Conservation (phyloP, 64 coral and sea anemone species). For the Stylophora pistillata region DNA sequence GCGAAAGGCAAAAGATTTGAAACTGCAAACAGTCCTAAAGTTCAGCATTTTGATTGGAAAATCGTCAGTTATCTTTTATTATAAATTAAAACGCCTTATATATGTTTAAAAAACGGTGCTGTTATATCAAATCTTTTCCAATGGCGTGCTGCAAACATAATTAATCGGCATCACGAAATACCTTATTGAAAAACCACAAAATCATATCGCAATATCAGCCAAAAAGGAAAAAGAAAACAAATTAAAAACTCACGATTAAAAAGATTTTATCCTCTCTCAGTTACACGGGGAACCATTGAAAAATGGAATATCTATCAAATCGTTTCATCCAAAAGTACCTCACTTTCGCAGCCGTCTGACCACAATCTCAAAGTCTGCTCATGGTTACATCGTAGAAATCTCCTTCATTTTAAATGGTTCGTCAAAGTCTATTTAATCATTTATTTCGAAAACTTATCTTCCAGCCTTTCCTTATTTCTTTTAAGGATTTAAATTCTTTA, state of each 20-base stretch:
- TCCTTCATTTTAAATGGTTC: neutral
- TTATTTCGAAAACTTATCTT: neutral
- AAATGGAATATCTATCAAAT: neutral
- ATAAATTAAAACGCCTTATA: too few relatives aligned
- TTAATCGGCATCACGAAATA: too few relatives aligned
- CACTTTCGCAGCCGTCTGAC: neutral
- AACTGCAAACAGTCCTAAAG: too few relatives aligned
- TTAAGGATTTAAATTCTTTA: neutral
- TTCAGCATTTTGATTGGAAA: too few relatives aligned
- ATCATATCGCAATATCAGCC: neutral
- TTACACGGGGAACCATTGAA: neutral
- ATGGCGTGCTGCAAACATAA: too few relatives aligned
- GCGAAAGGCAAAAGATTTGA: too few relatives aligned
- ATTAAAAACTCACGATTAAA: neutral
- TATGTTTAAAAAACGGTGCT: too few relatives aligned
- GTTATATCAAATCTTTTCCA: too few relatives aligned
- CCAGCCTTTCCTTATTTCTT: neutral
- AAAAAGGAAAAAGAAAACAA: neutral
- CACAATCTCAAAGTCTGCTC: neutral
- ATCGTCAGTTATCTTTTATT: too few relatives aligned
- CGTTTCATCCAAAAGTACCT: neutral
- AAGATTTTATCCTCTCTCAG: neutral
- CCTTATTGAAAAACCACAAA: neutral
- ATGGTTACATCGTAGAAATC: constrained; percentile 6
- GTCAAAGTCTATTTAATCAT: neutral